Evolutionary conservation across 2,888 invertebrate species (phyloP), one percentile per base, ranked within the genome.

Genomic region (Amphipoea oculea): DNA sequence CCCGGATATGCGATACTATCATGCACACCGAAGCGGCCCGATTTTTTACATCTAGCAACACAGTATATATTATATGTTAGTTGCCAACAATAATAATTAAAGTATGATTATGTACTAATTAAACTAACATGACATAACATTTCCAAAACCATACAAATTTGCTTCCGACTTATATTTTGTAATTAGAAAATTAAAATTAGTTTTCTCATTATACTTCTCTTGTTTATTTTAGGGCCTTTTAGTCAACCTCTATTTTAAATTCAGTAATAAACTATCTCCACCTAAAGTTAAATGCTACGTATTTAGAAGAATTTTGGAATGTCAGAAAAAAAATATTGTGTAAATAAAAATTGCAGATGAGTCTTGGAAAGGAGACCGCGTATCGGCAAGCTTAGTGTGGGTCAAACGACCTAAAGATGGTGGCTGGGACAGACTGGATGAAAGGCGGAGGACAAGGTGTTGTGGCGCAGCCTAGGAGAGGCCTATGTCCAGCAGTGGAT

Each of bases 1-100:
- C 94, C 95, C 96, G 96, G 96, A 96, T 95, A 95, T 92, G 94
- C 92, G 96, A 96, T 96, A 94, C 92, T 92, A 96, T 96, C 96
- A 92, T 92, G 93, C 92, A 92, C 92, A 92, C 91, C 92, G 91
- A 91, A 91, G 90, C 91, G 92, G 90, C 90, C 88, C 92, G 90
- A 92, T 94, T 95, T 94, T 94, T 92, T 91, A 86, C 82, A 86
- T 85, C 87, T 86, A 74, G 79, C 85, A 85, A 79, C 85, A 83
- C 85, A 74, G 80, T 85, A 83, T 85, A 86, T 85, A 76, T 84
- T 83, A 88, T 86, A 84, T 85, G 84, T 88, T 76, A 82, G 76
- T 87, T 81, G 79, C 87, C 81, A 83, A 78, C 82, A 85, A 90
- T 89, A 88, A 89, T 85, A 85, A 79, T 83, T 83, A 78, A 76